Percentiles rank a stretch among this genome's conserved stretches.
Evolutionary conservation across 2,113 vertebrate species (phyloP).

Genomic region (Otus sunia): DNA sequence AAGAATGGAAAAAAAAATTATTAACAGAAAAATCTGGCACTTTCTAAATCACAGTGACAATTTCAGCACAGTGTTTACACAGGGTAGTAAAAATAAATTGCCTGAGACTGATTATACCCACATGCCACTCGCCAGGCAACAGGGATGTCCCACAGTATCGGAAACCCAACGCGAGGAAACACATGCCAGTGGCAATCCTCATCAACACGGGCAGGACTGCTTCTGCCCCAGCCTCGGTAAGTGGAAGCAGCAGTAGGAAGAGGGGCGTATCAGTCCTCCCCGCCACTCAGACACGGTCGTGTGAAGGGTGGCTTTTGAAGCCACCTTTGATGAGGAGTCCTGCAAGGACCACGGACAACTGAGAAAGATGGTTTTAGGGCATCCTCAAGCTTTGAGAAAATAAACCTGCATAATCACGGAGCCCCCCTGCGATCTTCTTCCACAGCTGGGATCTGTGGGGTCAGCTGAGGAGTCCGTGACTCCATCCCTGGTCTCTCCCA

Average conservation of each 20-base stretch:
- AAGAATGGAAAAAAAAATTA: neutral
- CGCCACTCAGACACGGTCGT: accelerated
- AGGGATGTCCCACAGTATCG: neutral
- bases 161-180: neutral
- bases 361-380: neutral
- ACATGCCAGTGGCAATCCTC: neutral
- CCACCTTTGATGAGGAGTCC: neutral
- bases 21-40: neutral
- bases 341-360: accelerated
- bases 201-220: too few relatives aligned
- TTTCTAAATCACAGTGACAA: neutral
- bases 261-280: too few relatives aligned
- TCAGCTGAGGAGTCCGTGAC: neutral
- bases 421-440: neutral
- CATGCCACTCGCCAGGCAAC: neutral
- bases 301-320: neutral
- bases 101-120: constrained; percentile 41
- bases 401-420: accelerated
- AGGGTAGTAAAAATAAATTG: constrained; percentile 26
- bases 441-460: neutral
- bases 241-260: neutral
- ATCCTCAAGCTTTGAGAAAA: neutral
- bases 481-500: neutral
- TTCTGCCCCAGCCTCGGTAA: neutral
- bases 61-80: constrained; percentile 15